A percentile compares a stretch with the other conserved stretches of the same genome.
These are phyloP conservation scores for Galerucella calmariensis DNA, from an alignment of 2,888 invertebrate genomes.

Conservation along the genomic window DNA sequence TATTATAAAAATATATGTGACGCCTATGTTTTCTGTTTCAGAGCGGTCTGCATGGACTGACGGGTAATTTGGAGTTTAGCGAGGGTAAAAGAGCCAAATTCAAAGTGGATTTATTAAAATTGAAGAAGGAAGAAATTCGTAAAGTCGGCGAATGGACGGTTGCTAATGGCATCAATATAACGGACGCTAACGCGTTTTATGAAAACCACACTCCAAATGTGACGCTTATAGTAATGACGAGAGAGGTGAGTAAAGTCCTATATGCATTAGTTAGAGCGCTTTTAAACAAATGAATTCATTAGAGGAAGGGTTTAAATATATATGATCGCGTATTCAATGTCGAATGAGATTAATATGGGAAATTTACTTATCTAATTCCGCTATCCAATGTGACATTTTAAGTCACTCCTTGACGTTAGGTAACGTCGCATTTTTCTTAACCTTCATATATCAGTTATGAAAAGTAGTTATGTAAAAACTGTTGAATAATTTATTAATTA, in stretches of 20 bases:
- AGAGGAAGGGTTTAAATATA: not conserved
- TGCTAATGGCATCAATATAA: slow-evolving; percentile 79
- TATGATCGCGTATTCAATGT: too few relatives aligned
- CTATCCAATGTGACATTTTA: too few relatives aligned
- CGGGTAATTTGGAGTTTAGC: slow-evolving; percentile 88
- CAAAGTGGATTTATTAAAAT: slow-evolving; percentile 84
- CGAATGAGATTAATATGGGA: too few relatives aligned
- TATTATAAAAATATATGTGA: not conserved
- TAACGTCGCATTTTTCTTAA: too few relatives aligned
- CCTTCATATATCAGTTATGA: too few relatives aligned
- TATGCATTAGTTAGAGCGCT: not conserved
- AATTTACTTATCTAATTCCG: too few relatives aligned
- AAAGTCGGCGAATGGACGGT: slow-evolving; percentile 89
- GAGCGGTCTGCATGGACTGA: slow-evolving; percentile 86
- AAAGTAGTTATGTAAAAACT: too few relatives aligned
- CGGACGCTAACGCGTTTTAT: slow-evolving; percentile 87
- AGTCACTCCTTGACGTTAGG: too few relatives aligned
- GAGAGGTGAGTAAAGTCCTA: slow-evolving; percentile 73
- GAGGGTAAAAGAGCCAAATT: slow-evolving; percentile 87
- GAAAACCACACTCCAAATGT: slow-evolving; percentile 86
- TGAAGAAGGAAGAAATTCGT: slow-evolving; percentile 80
- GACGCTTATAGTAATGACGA: slow-evolving; percentile 89
- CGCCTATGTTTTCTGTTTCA: slow-evolving; percentile 59
- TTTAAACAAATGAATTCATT: not conserved
- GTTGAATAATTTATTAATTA: too few relatives aligned